These are phyloP conservation scores for Nipponacmea schrenckii DNA, from an alignment of 2,888 invertebrate species.

Conservation along the genomic window DNA sequence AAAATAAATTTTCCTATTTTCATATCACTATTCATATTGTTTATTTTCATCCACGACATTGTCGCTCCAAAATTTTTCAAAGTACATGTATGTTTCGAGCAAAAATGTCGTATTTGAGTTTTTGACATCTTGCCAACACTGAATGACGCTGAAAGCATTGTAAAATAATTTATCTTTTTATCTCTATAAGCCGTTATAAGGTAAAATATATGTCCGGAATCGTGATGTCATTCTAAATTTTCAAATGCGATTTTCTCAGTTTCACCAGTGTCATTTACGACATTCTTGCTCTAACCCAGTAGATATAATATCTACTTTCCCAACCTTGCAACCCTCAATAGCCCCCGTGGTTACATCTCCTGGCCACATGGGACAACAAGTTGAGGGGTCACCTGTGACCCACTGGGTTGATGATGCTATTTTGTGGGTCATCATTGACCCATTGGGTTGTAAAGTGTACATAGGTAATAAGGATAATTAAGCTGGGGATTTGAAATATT, in stretches of 20 bases:
- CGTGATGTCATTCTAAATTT: neutral
- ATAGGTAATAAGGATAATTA: no score
- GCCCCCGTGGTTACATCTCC: no score
- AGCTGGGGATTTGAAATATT: no score
- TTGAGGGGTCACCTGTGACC: no score
- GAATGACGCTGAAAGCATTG: neutral
- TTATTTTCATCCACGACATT: neutral
- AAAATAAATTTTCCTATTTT: no score
- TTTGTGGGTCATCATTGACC: no score
- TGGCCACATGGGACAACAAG: no score
- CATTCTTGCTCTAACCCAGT: neutral
- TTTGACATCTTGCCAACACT: neutral
- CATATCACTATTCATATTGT: no score
- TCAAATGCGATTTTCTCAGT: neutral
- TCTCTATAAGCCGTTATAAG: neutral
- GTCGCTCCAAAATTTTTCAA: neutral
- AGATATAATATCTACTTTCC: no score
- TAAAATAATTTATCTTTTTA: neutral
- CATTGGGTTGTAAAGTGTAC: no score
- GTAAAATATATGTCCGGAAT: neutral
- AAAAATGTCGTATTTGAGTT: slow-evolving; percentile 4
- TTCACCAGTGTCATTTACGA: neutral
- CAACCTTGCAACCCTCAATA: no score
- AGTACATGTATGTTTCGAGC: neutral
- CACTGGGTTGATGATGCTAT: no score